Base-by-base conservation (phyloP, 2,797 vertebrate species). In the Psittacula derbiana region DNA sequence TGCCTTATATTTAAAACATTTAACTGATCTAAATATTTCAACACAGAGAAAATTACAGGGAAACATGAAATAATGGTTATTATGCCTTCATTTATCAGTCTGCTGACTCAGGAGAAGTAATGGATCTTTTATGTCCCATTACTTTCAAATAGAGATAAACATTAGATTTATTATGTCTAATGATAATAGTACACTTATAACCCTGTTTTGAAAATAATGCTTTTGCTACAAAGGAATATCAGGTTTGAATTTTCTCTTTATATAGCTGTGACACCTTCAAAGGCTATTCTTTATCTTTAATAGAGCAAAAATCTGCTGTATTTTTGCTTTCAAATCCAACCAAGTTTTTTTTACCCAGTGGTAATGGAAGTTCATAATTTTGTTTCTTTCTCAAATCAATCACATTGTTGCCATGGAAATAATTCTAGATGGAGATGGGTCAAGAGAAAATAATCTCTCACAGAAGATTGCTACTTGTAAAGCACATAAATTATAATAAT, bases 401-500 rank as follows among this genome's bases (percentile, higher is more conserved):
- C 90, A 86, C 75, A 70, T 16, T 60, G 88, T 97, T 96, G 43
- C 88, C 88, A 96, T 95, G 92, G 93, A 95, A 96, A 95, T 95
- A 93, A 96, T 89, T 90, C 84, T 93, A 90, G 72, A 86, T 91
- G 94, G 67, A 95, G 86, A 93, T 92, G 38, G 93, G 88, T 90
- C 80, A 93, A 88, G 75, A 94, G 84, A 94, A 95, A 94, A 94
- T 94, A 95, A 93, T 95, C 79, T 96, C 69, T 72, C 21, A n/a
- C 57, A 81, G 90, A 94, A 92, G 79, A 92, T 38, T 95, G 75
- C 70, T 95, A 83, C 88, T 96, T 92, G 62, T 91, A 95, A 95
- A 95, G 72, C 78, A 87, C 90, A 96, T 94, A 92, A 83, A 94
- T 96, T 94, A 90, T 60, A 95, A 95, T 94, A 92, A 91, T 95